These are phyloP conservation scores for Amblyopsis rosae DNA, from an alignment of 2,113 vertebrate genomes.

Conservation along the genomic window DNA sequence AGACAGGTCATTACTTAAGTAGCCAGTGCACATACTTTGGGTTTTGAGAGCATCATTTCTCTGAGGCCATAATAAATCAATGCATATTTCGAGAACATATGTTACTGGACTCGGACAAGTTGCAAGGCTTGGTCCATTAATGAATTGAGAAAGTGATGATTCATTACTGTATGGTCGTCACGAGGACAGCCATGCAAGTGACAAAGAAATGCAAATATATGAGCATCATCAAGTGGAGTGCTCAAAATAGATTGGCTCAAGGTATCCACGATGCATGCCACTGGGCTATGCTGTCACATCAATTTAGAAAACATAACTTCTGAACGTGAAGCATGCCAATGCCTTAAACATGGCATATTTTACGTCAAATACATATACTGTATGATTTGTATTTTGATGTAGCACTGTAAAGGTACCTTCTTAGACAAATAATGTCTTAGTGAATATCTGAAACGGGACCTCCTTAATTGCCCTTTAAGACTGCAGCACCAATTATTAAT, in stretches of 20 bases:
- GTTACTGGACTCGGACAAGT: slow-evolving; percentile 73
- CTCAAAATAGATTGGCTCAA: slow-evolving; percentile 76
- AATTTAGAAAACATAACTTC: slow-evolving; percentile 71
- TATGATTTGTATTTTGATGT: slow-evolving; percentile 74
- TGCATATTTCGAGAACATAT: slow-evolving; percentile 76
- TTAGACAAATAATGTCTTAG: slow-evolving; percentile 87
- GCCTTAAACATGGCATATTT: slow-evolving; percentile 71
- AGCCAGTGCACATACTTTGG: slow-evolving; percentile 50
- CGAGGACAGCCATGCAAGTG: slow-evolving; percentile 73
- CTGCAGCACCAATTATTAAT: slow-evolving; percentile 91
- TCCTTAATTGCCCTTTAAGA: slow-evolving; percentile 87
- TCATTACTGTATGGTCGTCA: slow-evolving; percentile 76
- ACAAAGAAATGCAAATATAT: slow-evolving; percentile 73
- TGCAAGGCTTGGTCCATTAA: slow-evolving; percentile 76
- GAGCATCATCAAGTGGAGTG: slow-evolving; percentile 74
- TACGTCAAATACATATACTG: slow-evolving; percentile 73
- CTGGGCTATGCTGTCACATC: slow-evolving; percentile 58
- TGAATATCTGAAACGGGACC: slow-evolving; percentile 88
- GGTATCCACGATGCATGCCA: slow-evolving; percentile 62
- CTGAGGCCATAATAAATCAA: slow-evolving; percentile 74
- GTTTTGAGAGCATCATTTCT: slow-evolving; percentile 68
- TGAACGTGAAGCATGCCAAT: slow-evolving; percentile 59
- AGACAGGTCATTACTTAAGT: slow-evolving; percentile 75
- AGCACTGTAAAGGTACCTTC: slow-evolving; percentile 63
- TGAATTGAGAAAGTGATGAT: slow-evolving; percentile 77